Evolutionary conservation across 2,113 vertebrate genomes (phyloP).

Genomic region (Oreochromis spilurus): DNA sequence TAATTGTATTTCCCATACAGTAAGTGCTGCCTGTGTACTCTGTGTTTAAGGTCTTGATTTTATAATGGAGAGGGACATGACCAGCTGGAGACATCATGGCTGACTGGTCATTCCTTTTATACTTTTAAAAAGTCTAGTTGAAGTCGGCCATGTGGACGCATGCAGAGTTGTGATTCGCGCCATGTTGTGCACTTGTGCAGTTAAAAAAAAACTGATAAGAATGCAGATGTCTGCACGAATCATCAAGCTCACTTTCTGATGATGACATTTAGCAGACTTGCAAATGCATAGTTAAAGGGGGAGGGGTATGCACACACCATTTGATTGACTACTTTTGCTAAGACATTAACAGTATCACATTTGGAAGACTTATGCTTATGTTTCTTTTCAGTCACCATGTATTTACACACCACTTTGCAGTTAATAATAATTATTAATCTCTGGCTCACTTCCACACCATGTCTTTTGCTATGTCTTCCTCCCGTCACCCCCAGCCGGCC

Average conservation of each 20-base stretch:
- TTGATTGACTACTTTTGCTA: background rate
- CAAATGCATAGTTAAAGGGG: background rate
- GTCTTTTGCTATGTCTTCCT: background rate
- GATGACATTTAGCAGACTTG: background rate
- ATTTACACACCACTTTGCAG: background rate
- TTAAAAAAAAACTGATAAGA: background rate
- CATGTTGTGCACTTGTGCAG: background rate
- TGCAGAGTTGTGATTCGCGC: background rate
- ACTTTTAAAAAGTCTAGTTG: background rate
- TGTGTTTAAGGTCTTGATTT: background rate
- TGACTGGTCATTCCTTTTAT: background rate
- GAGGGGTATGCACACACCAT: background rate
- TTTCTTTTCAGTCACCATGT: background rate
- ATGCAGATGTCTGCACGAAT: background rate
- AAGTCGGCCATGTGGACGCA: background rate
- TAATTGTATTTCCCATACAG: background rate
- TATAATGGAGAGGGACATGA: background rate
- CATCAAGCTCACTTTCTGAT: background rate
- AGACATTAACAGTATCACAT: background rate
- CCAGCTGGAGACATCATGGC: background rate
- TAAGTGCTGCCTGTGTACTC: background rate
- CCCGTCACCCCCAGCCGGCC: background rate
- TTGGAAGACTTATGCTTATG: background rate
- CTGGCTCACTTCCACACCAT: background rate
- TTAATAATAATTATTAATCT: background rate